Evolutionary conservation across 2,888 invertebrate genomes (phyloP).

Genomic region (Drosophila macrospina): DNA sequence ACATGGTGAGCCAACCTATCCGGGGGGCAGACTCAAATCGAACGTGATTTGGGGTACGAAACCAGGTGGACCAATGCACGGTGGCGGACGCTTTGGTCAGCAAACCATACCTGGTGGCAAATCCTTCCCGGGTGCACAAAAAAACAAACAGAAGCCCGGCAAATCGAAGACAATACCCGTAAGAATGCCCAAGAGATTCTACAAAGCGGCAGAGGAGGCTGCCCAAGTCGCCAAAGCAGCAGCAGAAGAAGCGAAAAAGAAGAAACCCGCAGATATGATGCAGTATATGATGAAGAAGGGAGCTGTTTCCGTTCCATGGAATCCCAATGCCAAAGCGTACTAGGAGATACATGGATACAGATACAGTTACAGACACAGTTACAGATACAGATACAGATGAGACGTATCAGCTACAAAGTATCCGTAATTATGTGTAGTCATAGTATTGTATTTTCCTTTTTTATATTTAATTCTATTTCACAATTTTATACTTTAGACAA

Average conservation of each 20-base stretch:
- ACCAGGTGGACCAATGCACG: slow-evolving; percentile 31
- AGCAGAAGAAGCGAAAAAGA: background rate
- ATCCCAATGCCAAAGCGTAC: slow-evolving; percentile 18
- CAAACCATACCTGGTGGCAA: slow-evolving; percentile 2
- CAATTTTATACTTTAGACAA: slow-evolving; percentile 10
- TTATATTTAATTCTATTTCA: no score
- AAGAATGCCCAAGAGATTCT: slow-evolving; percentile 14
- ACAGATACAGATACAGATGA: background rate
- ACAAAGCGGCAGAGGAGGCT: slow-evolving; percentile 9
- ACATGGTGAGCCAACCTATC: slow-evolving; percentile 25
- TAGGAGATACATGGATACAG: slow-evolving; percentile 2
- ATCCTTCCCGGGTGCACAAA: slow-evolving; percentile 22
- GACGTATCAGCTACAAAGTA: background rate
- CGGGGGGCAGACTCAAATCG: slow-evolving; percentile 4
- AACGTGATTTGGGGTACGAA: slow-evolving; percentile 1
- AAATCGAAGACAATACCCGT: slow-evolving; percentile 28
- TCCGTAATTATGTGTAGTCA: no score
- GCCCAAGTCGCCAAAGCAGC: background rate
- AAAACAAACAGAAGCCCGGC: background rate
- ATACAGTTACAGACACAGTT: background rate
- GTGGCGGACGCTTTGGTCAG: slow-evolving; percentile 17
- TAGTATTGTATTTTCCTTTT: slow-evolving; percentile 1
- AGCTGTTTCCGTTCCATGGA: background rate
- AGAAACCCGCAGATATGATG: slow-evolving; percentile 18
- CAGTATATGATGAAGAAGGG: slow-evolving; percentile 16